A percentile compares a stretch with the other conserved stretches of the same genome.
Conservation (phyloP, 2,888 invertebrate genomes). For the Stegophylla sp. region DNA sequence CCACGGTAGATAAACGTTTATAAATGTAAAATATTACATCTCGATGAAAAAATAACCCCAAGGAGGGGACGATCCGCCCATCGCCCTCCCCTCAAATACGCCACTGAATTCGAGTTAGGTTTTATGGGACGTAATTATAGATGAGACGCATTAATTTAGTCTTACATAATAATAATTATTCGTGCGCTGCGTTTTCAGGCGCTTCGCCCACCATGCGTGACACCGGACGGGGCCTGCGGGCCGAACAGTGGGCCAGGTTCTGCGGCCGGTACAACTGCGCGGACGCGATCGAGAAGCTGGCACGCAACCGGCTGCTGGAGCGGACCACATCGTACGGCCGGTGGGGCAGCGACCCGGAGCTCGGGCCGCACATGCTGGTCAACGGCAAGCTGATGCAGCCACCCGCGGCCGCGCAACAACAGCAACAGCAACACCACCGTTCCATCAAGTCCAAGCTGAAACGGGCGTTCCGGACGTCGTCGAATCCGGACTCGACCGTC, state of each 20-base stretch:
- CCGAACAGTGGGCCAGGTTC: slow-evolving; percentile 78
- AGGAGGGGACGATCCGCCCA: too few relatives aligned
- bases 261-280: slow-evolving; percentile 76
- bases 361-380: slow-evolving; percentile 63
- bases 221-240: slow-evolving; percentile 73
- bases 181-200: slow-evolving; percentile 66
- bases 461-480: slow-evolving; percentile 70
- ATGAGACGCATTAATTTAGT: too few relatives aligned
- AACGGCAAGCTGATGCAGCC: slow-evolving; percentile 63
- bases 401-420: slow-evolving; percentile 62
- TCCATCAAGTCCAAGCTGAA: slow-evolving; percentile 68
- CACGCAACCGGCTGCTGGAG: slow-evolving; percentile 69
- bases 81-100: too few relatives aligned
- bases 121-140: too few relatives aligned
- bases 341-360: slow-evolving; percentile 72
- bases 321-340: slow-evolving; percentile 68
- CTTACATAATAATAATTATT: too few relatives aligned
- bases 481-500: slow-evolving; percentile 65
- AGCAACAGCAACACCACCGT: slow-evolving; percentile 48
- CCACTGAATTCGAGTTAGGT: too few relatives aligned
- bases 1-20: too few relatives aligned
- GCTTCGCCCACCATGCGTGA: slow-evolving; percentile 75
- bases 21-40: too few relatives aligned
- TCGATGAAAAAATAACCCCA: too few relatives aligned
- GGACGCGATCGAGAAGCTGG: slow-evolving; percentile 75